phyloP scores from a whole-genome alignment of 2,888 invertebrate species.

The Himalopsyche kuldschensis region DNA sequence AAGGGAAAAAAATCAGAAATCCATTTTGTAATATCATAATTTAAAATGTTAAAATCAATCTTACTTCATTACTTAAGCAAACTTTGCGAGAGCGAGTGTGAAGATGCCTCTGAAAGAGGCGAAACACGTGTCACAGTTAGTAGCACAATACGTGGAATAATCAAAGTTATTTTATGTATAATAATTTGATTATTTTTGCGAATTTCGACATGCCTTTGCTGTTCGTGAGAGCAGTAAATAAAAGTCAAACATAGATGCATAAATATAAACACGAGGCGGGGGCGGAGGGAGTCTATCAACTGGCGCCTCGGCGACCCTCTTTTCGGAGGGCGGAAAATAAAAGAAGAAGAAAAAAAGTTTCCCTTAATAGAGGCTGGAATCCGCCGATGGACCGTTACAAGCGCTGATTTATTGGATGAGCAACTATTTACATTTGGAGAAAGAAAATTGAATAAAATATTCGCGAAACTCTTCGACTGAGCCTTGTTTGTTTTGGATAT shows the following conservation, averaged over 20 bases:
- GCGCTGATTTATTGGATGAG: background rate
- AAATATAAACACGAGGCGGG: slow-evolving; percentile 34
- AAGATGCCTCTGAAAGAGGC: no score
- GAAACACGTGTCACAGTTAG: no score
- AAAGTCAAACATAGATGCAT: slow-evolving; percentile 36
- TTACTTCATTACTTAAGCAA: no score
- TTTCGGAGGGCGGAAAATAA: background rate
- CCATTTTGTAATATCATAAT: no score
- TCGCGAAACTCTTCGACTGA: background rate
- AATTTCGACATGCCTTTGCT: background rate
- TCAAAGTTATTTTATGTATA: no score
- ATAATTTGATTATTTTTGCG: background rate
- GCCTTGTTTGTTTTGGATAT: background rate
- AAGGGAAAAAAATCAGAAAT: no score
- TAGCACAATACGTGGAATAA: no score
- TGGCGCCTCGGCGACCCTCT: slow-evolving; percentile 14
- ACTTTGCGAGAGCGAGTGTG: no score
- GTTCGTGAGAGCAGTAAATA: slow-evolving; percentile 28
- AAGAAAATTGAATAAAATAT: background rate
- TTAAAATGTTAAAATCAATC: no score
- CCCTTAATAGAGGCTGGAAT: slow-evolving; percentile 8
- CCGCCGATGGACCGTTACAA: slow-evolving; percentile 15
- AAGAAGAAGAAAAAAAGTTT: background rate
- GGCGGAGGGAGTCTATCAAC: slow-evolving; percentile 11
- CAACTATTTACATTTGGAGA: background rate